Evolutionary conservation across 2,888 invertebrate genomes (phyloP), one percentile per base, ranked within the genome.

Genomic region (Prosapia bicincta): DNA sequence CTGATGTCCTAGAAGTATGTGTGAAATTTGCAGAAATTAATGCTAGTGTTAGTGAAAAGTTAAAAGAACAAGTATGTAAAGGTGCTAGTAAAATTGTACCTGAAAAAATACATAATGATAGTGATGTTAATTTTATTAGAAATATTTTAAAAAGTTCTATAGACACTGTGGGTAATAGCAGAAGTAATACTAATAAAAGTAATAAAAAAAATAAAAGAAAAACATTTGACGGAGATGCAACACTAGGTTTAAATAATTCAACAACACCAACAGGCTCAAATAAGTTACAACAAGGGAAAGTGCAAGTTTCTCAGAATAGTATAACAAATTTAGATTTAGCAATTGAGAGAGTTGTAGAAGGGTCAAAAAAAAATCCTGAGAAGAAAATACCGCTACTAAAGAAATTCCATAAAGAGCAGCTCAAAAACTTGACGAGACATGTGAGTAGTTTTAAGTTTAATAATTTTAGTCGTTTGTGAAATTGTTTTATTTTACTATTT

Each of bases 381-480:
- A 71, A 26, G 15, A 43, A 54, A 20, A 26, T 75, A 2, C 70
- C 75, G 10, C 15, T 70, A 1, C 25, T 75, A 66, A 67, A 75
- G 28, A 71, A 28, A 43, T 71, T 75, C 25, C 75, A 75, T 23
- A 75, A 75, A 26, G 71, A 75, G n/a, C 71, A 75, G 25, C 68
- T 75, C 15, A 71, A 71, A 30, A 67, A 66, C n/a, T 43, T 75
- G 23, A 68, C 30, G 3, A 67, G 71, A 71, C 67, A 71, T 23
- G 72, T 72, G 32, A 72, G 72, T 67, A n/a, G n/a, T n/a, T n/a
- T n/a, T n/a, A n/a, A n/a, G n/a, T n/a, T n/a, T n/a, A n/a, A n/a
- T n/a, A n/a, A n/a, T 28, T 28, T 3, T 28, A 28, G 28, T 9
- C 28, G n/a, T n/a, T 28, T 28, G 28, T 28, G 9, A 28, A 28